A percentile compares a stretch with the other conserved stretches of the same genome.
These are phyloP conservation scores for Ispidina lecontei DNA, from an alignment of 2,797 vertebrate genomes.

Conservation along the genomic window DNA sequence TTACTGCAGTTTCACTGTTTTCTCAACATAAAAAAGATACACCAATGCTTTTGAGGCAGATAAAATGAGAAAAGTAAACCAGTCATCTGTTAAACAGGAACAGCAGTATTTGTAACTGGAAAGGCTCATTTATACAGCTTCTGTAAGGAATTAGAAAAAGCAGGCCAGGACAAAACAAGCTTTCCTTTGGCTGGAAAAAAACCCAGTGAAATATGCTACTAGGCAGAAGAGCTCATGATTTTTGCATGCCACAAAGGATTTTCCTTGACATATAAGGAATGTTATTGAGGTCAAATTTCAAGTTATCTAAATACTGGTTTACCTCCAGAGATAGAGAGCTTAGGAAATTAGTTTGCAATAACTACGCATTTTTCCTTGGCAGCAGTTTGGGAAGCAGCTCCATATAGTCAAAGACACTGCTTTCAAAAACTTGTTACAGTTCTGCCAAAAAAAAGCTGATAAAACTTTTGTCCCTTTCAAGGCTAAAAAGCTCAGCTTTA, in stretches of 20 bases:
- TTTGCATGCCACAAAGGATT: slow-evolving; percentile 38
- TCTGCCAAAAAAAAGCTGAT: neutral
- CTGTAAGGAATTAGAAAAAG: neutral
- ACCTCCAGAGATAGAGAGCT: slow-evolving; percentile 12
- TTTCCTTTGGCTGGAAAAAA: neutral
- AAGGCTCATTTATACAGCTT: slow-evolving; percentile 14
- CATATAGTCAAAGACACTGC: neutral
- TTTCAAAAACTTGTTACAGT: neutral
- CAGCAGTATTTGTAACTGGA: neutral
- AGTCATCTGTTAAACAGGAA: neutral
- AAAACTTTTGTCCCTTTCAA: neutral
- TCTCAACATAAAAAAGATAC: neutral
- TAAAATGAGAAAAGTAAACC: neutral
- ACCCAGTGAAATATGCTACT: neutral
- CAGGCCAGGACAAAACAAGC: neutral
- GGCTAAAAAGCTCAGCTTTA: neutral
- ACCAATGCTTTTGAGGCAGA: neutral
- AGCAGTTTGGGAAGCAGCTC: neutral
- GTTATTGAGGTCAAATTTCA: slow-evolving; percentile 59
- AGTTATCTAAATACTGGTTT: slow-evolving; percentile 48
- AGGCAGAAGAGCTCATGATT: slow-evolving; percentile 17
- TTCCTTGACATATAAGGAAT: slow-evolving; percentile 18
- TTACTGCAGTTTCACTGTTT: neutral
- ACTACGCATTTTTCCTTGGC: neutral
- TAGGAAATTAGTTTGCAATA: slow-evolving; percentile 3